phyloP scores from a whole-genome alignment of 2,797 vertebrate genomes.

The Enoplosus armatus region DNA sequence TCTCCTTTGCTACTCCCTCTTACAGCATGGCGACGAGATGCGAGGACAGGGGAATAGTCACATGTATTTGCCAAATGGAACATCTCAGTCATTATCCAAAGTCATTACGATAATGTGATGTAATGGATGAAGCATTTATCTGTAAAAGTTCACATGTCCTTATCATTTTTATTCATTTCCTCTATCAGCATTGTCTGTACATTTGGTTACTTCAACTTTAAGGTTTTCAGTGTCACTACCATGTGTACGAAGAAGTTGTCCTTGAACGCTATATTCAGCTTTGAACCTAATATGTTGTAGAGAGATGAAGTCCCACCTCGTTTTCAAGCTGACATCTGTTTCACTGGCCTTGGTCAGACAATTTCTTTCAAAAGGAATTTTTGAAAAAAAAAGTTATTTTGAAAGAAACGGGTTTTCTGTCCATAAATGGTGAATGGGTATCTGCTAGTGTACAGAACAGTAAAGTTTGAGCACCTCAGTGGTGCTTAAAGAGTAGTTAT shows the following conservation, averaged over 20 bases:
- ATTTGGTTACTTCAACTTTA: not conserved
- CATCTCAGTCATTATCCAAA: not conserved
- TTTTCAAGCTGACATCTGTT: too few species aligned
- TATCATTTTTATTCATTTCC: not conserved
- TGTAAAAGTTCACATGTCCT: not conserved
- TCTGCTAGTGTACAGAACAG: not conserved
- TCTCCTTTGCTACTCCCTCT: not conserved
- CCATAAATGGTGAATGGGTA: not conserved
- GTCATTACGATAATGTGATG: slow-evolving; percentile 1
- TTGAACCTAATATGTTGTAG: not conserved
- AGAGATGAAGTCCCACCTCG: not conserved
- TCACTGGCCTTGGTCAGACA: not conserved
- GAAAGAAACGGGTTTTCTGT: not conserved
- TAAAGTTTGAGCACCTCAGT: slow-evolving; percentile 2
- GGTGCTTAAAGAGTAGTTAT: slow-evolving; percentile 1
- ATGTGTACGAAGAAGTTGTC: not conserved
- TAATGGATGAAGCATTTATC: slow-evolving; percentile 9
- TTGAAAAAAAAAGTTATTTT: too few species aligned
- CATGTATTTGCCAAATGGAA: slow-evolving; percentile 12
- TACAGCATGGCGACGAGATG: not conserved
- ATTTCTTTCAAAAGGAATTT: too few species aligned
- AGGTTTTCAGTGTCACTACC: not conserved
- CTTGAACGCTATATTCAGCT: not conserved
- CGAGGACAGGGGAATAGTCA: slow-evolving; percentile 7
- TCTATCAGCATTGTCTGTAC: not conserved